Conservation (phyloP, 2,113 vertebrate genomes). For the Xenopus borealis region DNA sequence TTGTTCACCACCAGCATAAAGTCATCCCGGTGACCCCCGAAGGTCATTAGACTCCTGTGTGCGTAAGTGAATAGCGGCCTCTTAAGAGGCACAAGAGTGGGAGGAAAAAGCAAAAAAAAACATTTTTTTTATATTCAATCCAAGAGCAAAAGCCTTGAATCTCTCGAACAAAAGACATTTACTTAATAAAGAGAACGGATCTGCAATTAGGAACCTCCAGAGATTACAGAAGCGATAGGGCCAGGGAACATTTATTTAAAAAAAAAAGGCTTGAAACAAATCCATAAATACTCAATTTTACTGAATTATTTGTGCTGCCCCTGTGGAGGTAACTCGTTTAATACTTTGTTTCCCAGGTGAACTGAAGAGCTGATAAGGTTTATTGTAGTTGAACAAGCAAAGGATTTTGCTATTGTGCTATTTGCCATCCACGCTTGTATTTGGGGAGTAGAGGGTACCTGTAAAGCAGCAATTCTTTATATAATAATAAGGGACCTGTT, state of each 20-base stretch:
- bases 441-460: background rate
- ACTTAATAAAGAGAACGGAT: slow-evolving; percentile 26
- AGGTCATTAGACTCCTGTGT: slow-evolving; percentile 86
- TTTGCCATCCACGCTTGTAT: no score
- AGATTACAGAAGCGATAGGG: slow-evolving; percentile 9
- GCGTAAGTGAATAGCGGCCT: slow-evolving; percentile 75
- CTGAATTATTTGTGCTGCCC: background rate
- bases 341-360: no score
- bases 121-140: slow-evolving; percentile 29
- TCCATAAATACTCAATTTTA: slow-evolving; percentile 35
- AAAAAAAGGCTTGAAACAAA: slow-evolving; percentile 33
- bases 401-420: no score
- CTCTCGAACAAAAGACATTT: slow-evolving; percentile 24
- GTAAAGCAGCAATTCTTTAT: background rate
- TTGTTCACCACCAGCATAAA: slow-evolving; percentile 88
- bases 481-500: no score
- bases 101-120: slow-evolving; percentile 40
- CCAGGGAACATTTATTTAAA: slow-evolving; percentile 10
- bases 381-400: no score
- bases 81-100: slow-evolving; percentile 64
- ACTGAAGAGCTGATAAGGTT: no score
- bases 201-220: background rate
- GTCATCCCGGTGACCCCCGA: slow-evolving; percentile 88
- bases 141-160: slow-evolving; percentile 28
- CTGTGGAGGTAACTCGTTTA: no score